These are phyloP conservation scores for Andrena marginata DNA, from an alignment of 2,888 invertebrate genomes.

Conservation along the genomic window DNA sequence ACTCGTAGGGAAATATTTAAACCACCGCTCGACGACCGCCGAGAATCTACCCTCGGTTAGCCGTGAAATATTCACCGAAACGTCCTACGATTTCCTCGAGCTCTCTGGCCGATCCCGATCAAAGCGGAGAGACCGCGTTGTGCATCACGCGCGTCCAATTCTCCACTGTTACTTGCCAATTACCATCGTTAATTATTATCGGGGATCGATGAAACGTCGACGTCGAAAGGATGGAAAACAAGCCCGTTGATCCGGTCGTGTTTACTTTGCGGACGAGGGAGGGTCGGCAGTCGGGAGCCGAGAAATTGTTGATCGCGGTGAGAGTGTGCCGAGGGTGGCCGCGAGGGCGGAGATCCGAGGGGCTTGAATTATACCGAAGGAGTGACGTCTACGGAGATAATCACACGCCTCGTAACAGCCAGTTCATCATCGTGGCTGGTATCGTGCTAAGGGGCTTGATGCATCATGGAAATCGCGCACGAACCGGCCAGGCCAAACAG, in stretches of 20 bases:
- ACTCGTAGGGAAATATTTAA: slow-evolving; percentile 45
- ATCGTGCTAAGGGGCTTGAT: slow-evolving; percentile 78
- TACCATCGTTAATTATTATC: slow-evolving; percentile 44
- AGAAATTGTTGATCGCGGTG: neutral
- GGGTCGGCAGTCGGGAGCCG: slow-evolving; percentile 21
- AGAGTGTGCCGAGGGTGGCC: neutral
- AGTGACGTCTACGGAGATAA: slow-evolving; percentile 81
- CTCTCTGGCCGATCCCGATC: neutral
- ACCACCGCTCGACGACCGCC: neutral
- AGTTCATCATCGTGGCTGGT: slow-evolving; percentile 79
- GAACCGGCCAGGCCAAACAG: slow-evolving; percentile 66
- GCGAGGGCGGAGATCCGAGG: slow-evolving; percentile 53
- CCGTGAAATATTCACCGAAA: neutral
- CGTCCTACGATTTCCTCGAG: neutral
- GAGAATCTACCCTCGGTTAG: neutral
- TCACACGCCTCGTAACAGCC: slow-evolving; percentile 80
- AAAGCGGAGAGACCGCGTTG: neutral
- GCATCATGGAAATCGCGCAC: slow-evolving; percentile 78
- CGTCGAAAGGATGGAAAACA: slow-evolving; percentile 40
- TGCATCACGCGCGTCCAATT: neutral
- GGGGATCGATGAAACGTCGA: slow-evolving; percentile 37
- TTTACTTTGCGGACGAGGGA: slow-evolving; percentile 56
- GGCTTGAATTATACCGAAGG: slow-evolving; percentile 76
- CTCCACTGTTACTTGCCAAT: slow-evolving; percentile 23
- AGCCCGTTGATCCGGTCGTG: slow-evolving; percentile 34